phyloP scores from a whole-genome alignment of 2,888 invertebrate genomes.

The Thymelicus acteon region DNA sequence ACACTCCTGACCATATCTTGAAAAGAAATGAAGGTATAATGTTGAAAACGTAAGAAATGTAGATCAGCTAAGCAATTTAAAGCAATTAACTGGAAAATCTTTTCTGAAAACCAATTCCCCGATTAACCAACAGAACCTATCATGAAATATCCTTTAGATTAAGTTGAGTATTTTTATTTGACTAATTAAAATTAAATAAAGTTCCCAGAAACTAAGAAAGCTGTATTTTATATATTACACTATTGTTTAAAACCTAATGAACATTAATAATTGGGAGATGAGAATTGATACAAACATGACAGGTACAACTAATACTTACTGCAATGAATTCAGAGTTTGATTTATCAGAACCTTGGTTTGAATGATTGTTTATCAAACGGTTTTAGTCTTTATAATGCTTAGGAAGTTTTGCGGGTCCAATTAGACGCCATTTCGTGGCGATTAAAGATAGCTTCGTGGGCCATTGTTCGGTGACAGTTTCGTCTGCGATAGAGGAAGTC shows the following conservation, averaged over 20 bases:
- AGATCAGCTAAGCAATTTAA: too few species aligned
- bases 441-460: conserved; percentile 74
- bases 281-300: neutral
- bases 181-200: too few species aligned
- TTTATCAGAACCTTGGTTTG: conserved; percentile 55
- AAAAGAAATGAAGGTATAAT: too few species aligned
- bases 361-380: conserved; percentile 53
- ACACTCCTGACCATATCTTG: too few species aligned
- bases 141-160: too few species aligned
- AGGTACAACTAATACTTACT: neutral
- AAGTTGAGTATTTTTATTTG: too few species aligned
- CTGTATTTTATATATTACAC: neutral
- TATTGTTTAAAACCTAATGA: neutral
- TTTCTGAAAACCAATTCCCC: too few species aligned
- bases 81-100: too few species aligned
- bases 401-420: conserved; percentile 74
- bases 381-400: conserved; percentile 51
- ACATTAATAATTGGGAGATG: conserved; percentile 5
- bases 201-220: too few species aligned
- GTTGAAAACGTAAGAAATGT: too few species aligned
- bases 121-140: too few species aligned
- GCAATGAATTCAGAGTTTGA: conserved; percentile 49
- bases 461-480: conserved; percentile 79
- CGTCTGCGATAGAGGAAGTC: conserved; percentile 65
- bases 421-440: conserved; percentile 78